Evolutionary conservation across 2,797 vertebrate species (phyloP).

Genomic region (Phaenicophaeus curvirostris): DNA sequence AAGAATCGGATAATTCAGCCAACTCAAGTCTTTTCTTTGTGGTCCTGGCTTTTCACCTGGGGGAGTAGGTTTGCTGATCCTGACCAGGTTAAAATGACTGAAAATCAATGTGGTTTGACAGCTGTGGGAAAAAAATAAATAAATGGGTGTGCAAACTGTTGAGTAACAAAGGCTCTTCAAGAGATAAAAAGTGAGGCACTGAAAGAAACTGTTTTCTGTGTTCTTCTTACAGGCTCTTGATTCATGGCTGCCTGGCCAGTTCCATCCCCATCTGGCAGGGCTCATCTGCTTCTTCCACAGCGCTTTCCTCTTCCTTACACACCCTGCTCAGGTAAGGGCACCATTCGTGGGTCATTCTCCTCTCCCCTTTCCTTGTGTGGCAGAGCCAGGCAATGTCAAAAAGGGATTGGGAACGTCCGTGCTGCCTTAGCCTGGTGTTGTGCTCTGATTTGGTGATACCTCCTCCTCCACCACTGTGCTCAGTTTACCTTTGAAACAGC

Average conservation of each 20-base stretch:
- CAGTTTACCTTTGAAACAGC: background rate
- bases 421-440: background rate
- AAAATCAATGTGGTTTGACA: conserved; percentile 78
- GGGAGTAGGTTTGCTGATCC: conserved; percentile 63
- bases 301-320: fast-evolving
- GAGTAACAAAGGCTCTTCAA: background rate
- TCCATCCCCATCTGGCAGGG: background rate
- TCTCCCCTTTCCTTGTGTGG: background rate
- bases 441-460: background rate
- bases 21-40: conserved; percentile 1
- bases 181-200: background rate
- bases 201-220: background rate
- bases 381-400: background rate
- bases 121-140: background rate
- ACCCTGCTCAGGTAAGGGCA: background rate
- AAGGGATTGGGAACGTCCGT: fast-evolving
- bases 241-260: background rate
- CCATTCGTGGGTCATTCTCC: fast-evolving
- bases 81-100: conserved; percentile 70
- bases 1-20: conserved; percentile 39
- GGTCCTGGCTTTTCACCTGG: conserved; percentile 67
- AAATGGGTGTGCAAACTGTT: background rate
- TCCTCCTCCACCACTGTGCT: background rate
- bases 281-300: background rate
- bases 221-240: background rate